Conservation (phyloP, 2,888 invertebrate species). For the Eupeodes luniger region DNA sequence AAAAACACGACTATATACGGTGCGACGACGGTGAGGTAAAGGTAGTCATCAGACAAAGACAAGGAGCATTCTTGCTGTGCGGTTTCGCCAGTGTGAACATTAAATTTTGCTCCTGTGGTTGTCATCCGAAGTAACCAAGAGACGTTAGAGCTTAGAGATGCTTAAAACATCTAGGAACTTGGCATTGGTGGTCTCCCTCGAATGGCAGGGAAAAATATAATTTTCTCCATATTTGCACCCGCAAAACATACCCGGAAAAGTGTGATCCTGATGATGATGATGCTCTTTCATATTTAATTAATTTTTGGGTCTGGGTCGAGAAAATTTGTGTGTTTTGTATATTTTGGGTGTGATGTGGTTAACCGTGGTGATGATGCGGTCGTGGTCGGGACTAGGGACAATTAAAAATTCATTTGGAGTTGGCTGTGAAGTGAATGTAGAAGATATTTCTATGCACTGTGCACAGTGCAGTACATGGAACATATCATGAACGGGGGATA, state of each 20-base stretch:
- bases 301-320: slow-evolving; percentile 70
- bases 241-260: slow-evolving; percentile 72
- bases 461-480: no score
- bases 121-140: slow-evolving; percentile 61
- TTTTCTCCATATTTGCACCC: slow-evolving; percentile 65
- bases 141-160: slow-evolving; percentile 8
- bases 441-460: no score
- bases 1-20: not conserved
- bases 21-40: no score
- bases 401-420: slow-evolving; percentile 73
- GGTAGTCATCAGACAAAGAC: slow-evolving; percentile 23
- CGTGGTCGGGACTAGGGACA: slow-evolving; percentile 46
- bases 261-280: slow-evolving; percentile 74
- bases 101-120: slow-evolving; percentile 72
- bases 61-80: slow-evolving; percentile 54
- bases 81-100: slow-evolving; percentile 70
- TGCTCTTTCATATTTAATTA: slow-evolving; percentile 76
- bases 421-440: slow-evolving; percentile 11
- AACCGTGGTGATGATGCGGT: slow-evolving; percentile 57
- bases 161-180: slow-evolving; percentile 22
- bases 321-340: slow-evolving; percentile 68
- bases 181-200: slow-evolving; percentile 52
- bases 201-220: slow-evolving; percentile 72
- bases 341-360: slow-evolving; percentile 65
- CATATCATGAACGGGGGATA: no score